Evolutionary conservation across 2,888 invertebrate genomes (phyloP).

Genomic region (Pollenia labialis): DNA sequence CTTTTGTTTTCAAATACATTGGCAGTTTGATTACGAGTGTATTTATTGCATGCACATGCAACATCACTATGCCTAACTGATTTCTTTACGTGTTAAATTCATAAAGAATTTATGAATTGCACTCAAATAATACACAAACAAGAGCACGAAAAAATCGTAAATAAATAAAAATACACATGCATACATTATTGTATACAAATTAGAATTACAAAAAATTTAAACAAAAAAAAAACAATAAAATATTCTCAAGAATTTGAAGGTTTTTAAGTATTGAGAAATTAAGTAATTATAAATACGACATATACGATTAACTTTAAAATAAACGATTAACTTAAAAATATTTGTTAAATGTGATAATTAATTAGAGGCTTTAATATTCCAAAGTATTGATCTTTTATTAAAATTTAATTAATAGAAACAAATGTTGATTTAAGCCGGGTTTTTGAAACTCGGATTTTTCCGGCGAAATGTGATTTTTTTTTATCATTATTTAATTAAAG

Average conservation of each 20-base stretch:
- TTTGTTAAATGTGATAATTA: no score
- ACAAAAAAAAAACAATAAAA: constrained; percentile 32
- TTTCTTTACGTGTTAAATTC: constrained; percentile 54
- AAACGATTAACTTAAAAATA: no score
- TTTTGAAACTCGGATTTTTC: no score
- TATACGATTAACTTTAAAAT: no score
- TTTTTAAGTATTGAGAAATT: constrained; percentile 41
- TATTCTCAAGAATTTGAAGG: constrained; percentile 48
- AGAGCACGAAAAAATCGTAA: constrained; percentile 1
- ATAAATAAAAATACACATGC: neutral
- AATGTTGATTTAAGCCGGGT: no score
- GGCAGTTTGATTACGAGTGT: constrained; percentile 5
- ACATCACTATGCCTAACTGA: constrained; percentile 1
- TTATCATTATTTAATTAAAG: no score
- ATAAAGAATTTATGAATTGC: constrained; percentile 46
- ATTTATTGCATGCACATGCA: constrained; percentile 37
- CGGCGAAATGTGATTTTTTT: no score
- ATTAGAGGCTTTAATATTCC: neutral
- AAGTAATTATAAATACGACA: constrained; percentile 9
- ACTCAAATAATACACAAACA: constrained; percentile 32
- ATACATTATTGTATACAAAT: constrained; percentile 30
- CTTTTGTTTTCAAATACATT: constrained; percentile 53
- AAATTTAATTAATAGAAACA: no score
- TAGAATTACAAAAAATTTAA: constrained; percentile 28
- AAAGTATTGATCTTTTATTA: no score